A percentile compares a stretch with the other conserved stretches of the same genome.
Evolutionary conservation across 2,113 vertebrate species (phyloP).

Genomic region (Piliocolobus tephrosceles): DNA sequence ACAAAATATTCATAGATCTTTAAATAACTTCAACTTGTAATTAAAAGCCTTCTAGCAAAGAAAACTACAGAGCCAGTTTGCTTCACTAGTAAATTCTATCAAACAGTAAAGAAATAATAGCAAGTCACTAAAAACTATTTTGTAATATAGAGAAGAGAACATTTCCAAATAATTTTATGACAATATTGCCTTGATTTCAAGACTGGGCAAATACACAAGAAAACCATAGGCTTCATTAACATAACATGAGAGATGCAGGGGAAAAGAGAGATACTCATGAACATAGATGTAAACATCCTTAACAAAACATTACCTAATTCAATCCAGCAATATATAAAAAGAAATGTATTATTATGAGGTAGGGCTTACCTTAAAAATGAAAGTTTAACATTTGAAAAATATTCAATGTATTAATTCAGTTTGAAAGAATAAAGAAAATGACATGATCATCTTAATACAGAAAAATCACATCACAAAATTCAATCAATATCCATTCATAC

Average conservation of each 20-base stretch:
- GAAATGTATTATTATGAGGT: background rate
- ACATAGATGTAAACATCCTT: background rate
- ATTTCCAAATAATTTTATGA: background rate
- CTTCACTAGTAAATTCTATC: background rate
- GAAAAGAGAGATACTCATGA: background rate
- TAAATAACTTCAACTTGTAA: background rate
- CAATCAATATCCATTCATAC: background rate
- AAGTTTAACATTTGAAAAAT: background rate
- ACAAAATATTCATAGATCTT: background rate
- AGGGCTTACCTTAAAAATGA: background rate
- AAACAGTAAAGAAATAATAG: background rate
- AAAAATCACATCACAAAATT: background rate
- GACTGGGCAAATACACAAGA: background rate
- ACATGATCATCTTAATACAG: background rate
- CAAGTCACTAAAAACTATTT: background rate
- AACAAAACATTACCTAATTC: background rate
- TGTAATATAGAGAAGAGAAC: background rate
- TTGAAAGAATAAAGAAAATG: background rate
- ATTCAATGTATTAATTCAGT: background rate
- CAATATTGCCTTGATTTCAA: background rate
- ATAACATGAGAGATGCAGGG: background rate
- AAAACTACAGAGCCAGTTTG: background rate
- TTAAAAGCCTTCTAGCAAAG: background rate
- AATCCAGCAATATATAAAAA: background rate
- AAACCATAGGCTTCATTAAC: background rate